Conservation (phyloP, 2,888 invertebrate genomes). For the Acholoe squamosa region DNA sequence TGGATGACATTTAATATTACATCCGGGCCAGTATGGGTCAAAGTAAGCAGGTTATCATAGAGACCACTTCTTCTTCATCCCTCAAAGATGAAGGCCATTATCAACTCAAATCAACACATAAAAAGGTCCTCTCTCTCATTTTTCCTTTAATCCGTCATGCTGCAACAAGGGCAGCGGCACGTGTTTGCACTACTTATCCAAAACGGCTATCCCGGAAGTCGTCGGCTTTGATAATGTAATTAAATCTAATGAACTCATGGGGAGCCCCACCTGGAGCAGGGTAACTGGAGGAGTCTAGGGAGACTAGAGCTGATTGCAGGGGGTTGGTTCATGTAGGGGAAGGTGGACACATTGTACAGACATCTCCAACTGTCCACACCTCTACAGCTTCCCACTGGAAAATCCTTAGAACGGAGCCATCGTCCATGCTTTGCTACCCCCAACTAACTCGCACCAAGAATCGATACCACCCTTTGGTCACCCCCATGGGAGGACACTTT, state of each 20-base stretch:
- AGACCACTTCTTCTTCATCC: slow-evolving; percentile 8
- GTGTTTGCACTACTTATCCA: too few species aligned
- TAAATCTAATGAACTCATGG: neutral
- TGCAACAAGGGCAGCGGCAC: neutral
- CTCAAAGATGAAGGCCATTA: neutral
- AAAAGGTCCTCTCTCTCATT: neutral
- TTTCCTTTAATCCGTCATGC: neutral
- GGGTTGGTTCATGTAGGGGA: neutral
- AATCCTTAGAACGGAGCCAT: neutral
- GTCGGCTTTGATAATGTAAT: too few species aligned
- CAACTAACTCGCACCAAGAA: neutral
- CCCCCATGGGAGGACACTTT: slow-evolving; percentile 17
- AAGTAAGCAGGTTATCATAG: slow-evolving; percentile 19
- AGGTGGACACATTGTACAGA: neutral
- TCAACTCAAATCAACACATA: neutral
- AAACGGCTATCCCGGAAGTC: too few species aligned
- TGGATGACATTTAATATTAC: slow-evolving; percentile 30
- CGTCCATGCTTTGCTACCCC: neutral
- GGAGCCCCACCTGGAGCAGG: neutral
- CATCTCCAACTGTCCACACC: neutral
- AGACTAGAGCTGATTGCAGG: neutral
- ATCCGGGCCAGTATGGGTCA: neutral
- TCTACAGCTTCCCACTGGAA: neutral
- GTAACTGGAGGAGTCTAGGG: neutral
- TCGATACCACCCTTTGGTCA: slow-evolving; percentile 8